Percentiles rank a stretch among this genome's conserved stretches.
phyloP scores from a whole-genome alignment of 2,113 vertebrate genomes.

The Hemiscyllium ocellatum region DNA sequence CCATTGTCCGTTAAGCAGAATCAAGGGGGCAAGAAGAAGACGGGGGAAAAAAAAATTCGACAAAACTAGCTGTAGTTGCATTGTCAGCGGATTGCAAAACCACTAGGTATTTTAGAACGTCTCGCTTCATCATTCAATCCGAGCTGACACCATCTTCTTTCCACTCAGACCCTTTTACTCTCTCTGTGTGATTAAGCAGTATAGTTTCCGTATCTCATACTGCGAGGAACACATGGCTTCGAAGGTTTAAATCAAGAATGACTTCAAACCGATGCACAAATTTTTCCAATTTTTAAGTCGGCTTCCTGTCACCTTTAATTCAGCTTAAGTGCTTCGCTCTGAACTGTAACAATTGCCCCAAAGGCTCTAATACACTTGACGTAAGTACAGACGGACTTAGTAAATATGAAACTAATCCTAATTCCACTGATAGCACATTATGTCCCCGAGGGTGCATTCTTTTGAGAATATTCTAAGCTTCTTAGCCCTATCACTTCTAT shows the following conservation, averaged over 20 bases:
- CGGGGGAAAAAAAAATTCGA: neutral
- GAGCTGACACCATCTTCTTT: slow-evolving; percentile 35
- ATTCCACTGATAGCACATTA: slow-evolving; percentile 38
- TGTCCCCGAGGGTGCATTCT: slow-evolving; percentile 35
- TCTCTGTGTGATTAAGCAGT: slow-evolving; percentile 36
- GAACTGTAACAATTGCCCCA: slow-evolving; percentile 38
- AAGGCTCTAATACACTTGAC: slow-evolving; percentile 38
- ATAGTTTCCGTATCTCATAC: slow-evolving; percentile 37
- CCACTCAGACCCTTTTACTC: slow-evolving; percentile 18
- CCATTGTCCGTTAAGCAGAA: neutral
- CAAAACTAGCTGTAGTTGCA: slow-evolving; percentile 1
- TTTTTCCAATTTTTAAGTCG: slow-evolving; percentile 37
- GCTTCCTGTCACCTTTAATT: slow-evolving; percentile 37
- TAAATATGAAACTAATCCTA: slow-evolving; percentile 38
- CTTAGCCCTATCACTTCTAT: slow-evolving; percentile 38
- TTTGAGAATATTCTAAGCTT: slow-evolving; percentile 37
- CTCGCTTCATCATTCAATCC: slow-evolving; percentile 35
- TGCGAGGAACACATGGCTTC: slow-evolving; percentile 37
- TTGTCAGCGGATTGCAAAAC: slow-evolving; percentile 32
- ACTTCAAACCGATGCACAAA: slow-evolving; percentile 35
- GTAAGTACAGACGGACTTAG: slow-evolving; percentile 37
- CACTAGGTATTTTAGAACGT: slow-evolving; percentile 22
- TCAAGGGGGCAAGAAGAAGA: slow-evolving; percentile 19
- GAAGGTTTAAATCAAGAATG: slow-evolving; percentile 37
- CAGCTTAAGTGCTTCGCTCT: slow-evolving; percentile 38